A percentile compares a stretch with the other conserved stretches of the same genome.
These are phyloP conservation scores for Aspidiotus rigidus DNA, from an alignment of 2,888 invertebrate genomes.

Conservation along the genomic window DNA sequence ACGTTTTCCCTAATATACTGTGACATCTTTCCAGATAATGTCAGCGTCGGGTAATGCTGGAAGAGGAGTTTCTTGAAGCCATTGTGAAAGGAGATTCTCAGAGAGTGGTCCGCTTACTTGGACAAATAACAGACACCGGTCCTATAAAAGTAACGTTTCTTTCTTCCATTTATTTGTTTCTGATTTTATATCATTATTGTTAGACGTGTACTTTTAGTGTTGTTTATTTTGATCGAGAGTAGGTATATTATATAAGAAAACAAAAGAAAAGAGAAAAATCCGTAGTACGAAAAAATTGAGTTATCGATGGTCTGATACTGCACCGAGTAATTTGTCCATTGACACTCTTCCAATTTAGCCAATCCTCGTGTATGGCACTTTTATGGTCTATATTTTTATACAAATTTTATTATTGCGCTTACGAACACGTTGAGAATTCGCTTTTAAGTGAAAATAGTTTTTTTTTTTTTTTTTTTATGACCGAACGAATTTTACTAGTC, in stretches of 20 bases:
- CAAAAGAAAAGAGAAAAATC: neutral
- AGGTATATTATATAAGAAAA: neutral
- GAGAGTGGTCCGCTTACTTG: constrained; percentile 41
- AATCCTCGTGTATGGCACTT: no score
- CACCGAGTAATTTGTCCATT: no score
- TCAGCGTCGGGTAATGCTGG: constrained; percentile 40
- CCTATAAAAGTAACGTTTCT: constrained; percentile 30
- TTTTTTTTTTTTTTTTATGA: no score
- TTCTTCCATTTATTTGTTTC: neutral
- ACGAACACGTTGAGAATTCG: no score
- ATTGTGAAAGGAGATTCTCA: constrained; percentile 44
- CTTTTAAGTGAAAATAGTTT: no score
- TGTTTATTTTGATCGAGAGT: no score
- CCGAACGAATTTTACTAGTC: no score
- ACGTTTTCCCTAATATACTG: neutral
- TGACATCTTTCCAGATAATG: constrained; percentile 28
- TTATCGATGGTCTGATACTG: no score
- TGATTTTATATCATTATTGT: neutral
- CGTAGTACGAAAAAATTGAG: no score
- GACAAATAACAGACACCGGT: constrained; percentile 40
- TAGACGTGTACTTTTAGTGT: neutral
- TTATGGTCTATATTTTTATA: no score
- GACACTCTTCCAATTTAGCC: no score
- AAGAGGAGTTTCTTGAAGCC: constrained; percentile 46
- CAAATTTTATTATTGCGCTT: no score